Conservation (phyloP, 2,797 vertebrate genomes). For the Mallotus villosus region DNA sequence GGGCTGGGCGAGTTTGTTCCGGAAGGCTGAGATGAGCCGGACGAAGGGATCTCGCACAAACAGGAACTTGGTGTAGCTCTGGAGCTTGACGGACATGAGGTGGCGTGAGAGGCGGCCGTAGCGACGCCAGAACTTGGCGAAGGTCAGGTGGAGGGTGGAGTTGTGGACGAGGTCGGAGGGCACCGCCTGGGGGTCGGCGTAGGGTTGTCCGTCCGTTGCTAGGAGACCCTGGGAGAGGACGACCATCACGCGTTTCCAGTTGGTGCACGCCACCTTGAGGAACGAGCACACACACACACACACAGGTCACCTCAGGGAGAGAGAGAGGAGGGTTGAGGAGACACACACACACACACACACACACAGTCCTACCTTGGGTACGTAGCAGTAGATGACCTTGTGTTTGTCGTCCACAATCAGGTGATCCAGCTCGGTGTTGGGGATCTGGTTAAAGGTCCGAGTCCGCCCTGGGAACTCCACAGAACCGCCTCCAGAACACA, state of each 20-base stretch:
- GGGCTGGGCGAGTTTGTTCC: conserved; percentile 87
- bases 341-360: not conserved
- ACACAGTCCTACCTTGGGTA: conserved; percentile 81
- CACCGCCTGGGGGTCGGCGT: conserved; percentile 75
- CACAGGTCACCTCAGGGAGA: not conserved
- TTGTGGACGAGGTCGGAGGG: conserved; percentile 76
- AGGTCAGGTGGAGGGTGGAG: conserved; percentile 73
- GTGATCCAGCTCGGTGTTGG: conserved; percentile 86
- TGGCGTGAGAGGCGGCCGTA: conserved; percentile 87
- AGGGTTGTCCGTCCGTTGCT: conserved; percentile 68
- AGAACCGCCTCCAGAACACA: conserved; percentile 78
- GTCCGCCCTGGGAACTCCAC: conserved; percentile 81
- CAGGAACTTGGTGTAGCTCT: conserved; percentile 94
- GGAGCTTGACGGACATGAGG: conserved; percentile 88
- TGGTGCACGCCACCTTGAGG: conserved; percentile 78
- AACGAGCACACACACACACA: not conserved
- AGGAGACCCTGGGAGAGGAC: conserved; percentile 80
- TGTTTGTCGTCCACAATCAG: conserved; percentile 92
- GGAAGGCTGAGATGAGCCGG: conserved; percentile 93
- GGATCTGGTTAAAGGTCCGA: conserved; percentile 87
- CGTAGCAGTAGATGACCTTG: conserved; percentile 92
- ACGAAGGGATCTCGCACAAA: conserved; percentile 95
- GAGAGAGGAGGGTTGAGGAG: no score
- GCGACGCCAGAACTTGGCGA: conserved; percentile 83
- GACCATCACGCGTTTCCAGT: conserved; percentile 87